Evolutionary conservation across 2,113 vertebrate genomes (phyloP), one percentile per base, ranked within the genome.

Genomic region (Prionailurus viverrinus): DNA sequence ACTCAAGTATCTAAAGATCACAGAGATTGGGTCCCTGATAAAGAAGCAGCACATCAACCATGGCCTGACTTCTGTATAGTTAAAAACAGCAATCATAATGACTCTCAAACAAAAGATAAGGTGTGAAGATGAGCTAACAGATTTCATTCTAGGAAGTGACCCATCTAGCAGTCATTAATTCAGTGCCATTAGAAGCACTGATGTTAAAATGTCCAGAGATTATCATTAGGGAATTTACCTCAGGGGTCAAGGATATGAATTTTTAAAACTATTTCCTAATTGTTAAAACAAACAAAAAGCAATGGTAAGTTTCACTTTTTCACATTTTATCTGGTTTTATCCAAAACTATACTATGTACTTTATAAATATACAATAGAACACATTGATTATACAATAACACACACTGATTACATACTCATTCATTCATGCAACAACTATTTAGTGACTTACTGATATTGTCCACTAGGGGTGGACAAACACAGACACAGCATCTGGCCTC

Each of bases 121-220:
- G 23, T 66, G 39, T 23, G 36, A 73, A 69, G 58, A 65, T 71
- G 31, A 58, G 14, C 74, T 51, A 90, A 55, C 45, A 61, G 66
- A 94, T 55, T 82, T 95, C 71, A 66, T 71, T 66, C 31, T 66
- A 86, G 53, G 27, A 79, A 61, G 45, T 93, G 36, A 66, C 29
- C 41, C 92, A 92, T 10, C 31, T 45, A 23, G 51, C 29, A 53
- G 66, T 78, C 79, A 90, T 12, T 31, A 69, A 71, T 18, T 63
- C 23, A 76, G 27, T 23, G 65, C 18, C 45, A 91, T 83, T 84
- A 69, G 68, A 87, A 93, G 33, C 41, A 83, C 1, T 74, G 61
- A 55, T 84, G 51, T 55, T 74, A 58, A 95, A 94, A 58, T 83
- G 82, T 31, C 61, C n/a, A 71, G 73, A 58, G 29, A 51, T 93